Conservation (phyloP, 1,140 invertebrate species). For the Bombus breviceps region DNA sequence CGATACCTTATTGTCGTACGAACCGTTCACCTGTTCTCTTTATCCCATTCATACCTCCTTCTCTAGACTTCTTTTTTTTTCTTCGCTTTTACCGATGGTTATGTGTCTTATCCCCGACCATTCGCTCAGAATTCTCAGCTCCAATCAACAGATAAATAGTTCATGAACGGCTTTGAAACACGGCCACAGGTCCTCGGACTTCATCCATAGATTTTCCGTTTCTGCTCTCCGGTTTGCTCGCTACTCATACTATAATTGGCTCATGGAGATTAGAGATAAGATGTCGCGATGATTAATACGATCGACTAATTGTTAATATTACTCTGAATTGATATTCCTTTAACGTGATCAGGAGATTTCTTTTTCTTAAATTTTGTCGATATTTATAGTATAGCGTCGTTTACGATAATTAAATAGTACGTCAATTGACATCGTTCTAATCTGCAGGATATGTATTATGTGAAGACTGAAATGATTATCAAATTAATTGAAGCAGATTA, state of each 20-base stretch:
- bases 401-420: neutral
- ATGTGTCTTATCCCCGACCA: neutral
- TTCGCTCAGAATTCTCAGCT: neutral
- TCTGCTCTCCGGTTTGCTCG: neutral
- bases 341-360: neutral
- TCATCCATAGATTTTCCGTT: neutral
- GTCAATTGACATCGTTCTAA: neutral
- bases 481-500: neutral
- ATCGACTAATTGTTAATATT: neutral
- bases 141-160: conserved; percentile 28
- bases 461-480: neutral
- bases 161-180: conserved; percentile 21
- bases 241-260: neutral
- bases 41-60: neutral
- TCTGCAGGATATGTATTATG: neutral
- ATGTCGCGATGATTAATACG: neutral
- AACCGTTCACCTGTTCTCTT: conserved; percentile 75
- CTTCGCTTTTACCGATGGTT: neutral
- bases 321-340: neutral
- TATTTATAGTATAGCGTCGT: neutral
- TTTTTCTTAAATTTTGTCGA: neutral
- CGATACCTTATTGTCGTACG: conserved; percentile 83
- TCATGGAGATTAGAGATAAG: neutral
- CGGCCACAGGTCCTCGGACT: conserved; percentile 44
- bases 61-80: too few relatives aligned